These are phyloP conservation scores for Batillaria attramentaria DNA, from an alignment of 1,140 invertebrate species.

Conservation along the genomic window DNA sequence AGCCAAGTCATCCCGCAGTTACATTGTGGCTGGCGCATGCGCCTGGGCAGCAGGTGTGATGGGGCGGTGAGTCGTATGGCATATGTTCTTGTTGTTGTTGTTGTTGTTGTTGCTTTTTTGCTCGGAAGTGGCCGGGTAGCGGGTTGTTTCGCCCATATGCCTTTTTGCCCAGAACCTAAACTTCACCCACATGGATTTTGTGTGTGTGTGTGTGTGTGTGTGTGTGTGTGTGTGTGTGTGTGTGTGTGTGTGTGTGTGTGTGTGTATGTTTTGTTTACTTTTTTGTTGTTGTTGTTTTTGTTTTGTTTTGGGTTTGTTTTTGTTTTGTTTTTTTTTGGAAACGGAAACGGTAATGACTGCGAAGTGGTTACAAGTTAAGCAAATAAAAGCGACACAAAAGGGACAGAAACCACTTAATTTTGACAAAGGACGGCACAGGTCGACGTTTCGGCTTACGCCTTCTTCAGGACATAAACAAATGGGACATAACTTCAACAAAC, in stretches of 20 bases:
- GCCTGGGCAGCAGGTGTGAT: constrained; percentile 66
- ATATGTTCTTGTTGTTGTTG: neutral
- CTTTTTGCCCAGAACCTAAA: neutral
- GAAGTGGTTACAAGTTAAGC: too few species aligned
- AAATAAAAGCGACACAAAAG: too few species aligned
- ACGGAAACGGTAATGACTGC: too few species aligned
- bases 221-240: neutral
- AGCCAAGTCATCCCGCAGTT: constrained; percentile 63
- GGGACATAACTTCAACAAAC: too few species aligned
- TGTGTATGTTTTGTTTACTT: neutral
- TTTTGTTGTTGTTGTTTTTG: too few species aligned
- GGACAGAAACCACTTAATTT: too few species aligned
- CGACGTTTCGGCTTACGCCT: too few species aligned
- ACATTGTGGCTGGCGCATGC: constrained; percentile 54
- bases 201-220: neutral
- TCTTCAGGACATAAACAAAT: too few species aligned
- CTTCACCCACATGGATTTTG: too few species aligned
- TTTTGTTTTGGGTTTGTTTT: too few species aligned
- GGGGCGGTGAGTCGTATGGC: constrained; percentile 42
- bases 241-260: neutral
- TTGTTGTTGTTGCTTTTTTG: neutral
- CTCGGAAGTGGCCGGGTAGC: neutral
- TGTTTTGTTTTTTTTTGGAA: too few species aligned
- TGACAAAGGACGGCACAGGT: too few species aligned
- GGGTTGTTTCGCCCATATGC: neutral